A percentile compares a stretch with the other conserved stretches of the same genome.
These are phyloP conservation scores for Poeciliopsis gracilis DNA, from an alignment of 2,797 vertebrate genomes.

Conservation along the genomic window DNA sequence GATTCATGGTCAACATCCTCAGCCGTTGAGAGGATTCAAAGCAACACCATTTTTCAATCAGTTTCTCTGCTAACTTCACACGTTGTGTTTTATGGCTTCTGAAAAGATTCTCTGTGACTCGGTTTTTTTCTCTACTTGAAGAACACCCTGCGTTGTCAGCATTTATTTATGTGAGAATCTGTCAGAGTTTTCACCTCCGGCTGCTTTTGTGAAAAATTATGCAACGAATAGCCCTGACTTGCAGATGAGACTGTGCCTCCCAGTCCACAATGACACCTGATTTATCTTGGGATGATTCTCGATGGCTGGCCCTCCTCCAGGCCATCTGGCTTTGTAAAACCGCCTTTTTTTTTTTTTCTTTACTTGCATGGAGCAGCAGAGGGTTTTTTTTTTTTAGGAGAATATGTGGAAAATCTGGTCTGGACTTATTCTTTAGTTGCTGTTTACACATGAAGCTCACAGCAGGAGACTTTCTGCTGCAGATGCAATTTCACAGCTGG, in stretches of 20 bases:
- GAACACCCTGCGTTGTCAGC: not conserved
- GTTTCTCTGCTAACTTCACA: not conserved
- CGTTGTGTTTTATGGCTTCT: not conserved
- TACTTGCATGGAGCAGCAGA: not conserved
- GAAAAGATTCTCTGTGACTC: not conserved
- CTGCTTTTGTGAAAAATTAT: not conserved
- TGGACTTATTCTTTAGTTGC: not conserved
- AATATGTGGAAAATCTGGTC: conserved; percentile 7
- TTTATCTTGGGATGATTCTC: not conserved
- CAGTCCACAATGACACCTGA: not conserved
- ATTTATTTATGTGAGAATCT: conserved; percentile 7
- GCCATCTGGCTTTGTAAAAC: conserved; percentile 5
- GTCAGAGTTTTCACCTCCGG: not conserved
- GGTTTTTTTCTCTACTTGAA: not conserved
- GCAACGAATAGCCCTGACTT: not conserved
- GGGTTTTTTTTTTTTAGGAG: conserved; percentile 1
- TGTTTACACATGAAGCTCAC: conserved; percentile 3
- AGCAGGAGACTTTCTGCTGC: conserved; percentile 4
- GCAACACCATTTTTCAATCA: not conserved
- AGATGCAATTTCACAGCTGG: conserved; percentile 5
- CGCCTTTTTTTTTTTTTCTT: not conserved
- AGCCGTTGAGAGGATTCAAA: not conserved
- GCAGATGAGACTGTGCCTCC: not conserved
- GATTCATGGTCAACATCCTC: not conserved
- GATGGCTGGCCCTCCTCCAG: conserved; percentile 2